phyloP scores from a whole-genome alignment of 2,888 invertebrate genomes.

The Drosophila demipolita region DNA sequence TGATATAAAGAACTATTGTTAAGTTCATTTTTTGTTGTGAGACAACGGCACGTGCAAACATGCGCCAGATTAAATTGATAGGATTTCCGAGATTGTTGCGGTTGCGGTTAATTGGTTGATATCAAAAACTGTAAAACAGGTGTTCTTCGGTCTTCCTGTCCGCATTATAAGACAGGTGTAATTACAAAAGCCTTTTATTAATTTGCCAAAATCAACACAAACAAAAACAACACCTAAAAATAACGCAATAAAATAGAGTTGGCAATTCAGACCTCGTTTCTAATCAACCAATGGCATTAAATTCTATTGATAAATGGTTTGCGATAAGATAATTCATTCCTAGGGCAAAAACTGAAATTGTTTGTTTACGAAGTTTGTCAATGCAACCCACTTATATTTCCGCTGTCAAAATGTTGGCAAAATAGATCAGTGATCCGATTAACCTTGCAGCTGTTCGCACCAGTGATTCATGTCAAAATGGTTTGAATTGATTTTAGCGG shows the following conservation, averaged over 20 bases:
- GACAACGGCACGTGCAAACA: constrained; percentile 43
- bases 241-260: background rate
- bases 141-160: constrained; percentile 50
- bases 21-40: constrained; percentile 1
- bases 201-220: constrained; percentile 11
- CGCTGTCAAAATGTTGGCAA: constrained; percentile 30
- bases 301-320: constrained; percentile 46
- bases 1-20: constrained; percentile 48
- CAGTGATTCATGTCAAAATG: constrained; percentile 36
- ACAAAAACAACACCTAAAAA: constrained; percentile 3
- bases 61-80: constrained; percentile 7
- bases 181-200: constrained; percentile 52
- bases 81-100: constrained; percentile 1
- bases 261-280: constrained; percentile 29
- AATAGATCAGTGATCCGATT: constrained; percentile 34
- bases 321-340: constrained; percentile 47
- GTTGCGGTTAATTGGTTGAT: constrained; percentile 3
- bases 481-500: background rate
- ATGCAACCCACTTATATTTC: constrained; percentile 12
- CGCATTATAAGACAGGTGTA: constrained; percentile 5
- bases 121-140: constrained; percentile 40
- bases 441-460: constrained; percentile 23
- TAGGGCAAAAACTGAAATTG: constrained; percentile 35
- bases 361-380: constrained; percentile 42
- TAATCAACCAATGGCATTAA: constrained; percentile 43